Evolutionary conservation across 2,113 vertebrate species (phyloP).

Genomic region (Planiliza haematocheilus): DNA sequence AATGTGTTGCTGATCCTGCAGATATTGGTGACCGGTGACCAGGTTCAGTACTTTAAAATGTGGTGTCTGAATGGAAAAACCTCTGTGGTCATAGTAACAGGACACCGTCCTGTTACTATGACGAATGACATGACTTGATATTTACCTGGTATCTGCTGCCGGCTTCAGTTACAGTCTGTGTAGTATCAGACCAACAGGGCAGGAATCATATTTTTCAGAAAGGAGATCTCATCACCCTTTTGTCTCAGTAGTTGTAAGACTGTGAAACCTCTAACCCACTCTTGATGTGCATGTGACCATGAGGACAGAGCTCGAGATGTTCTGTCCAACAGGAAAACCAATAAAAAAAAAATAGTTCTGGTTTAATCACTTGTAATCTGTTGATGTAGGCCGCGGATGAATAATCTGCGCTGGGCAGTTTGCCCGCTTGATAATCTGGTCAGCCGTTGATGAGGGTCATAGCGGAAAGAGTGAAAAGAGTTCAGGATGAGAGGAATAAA

Average conservation of each 20-base stretch:
- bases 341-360: neutral
- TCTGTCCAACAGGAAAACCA: conserved; percentile 7
- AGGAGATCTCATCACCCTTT: neutral
- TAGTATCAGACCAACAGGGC: no score
- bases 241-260: neutral
- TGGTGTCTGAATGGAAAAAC: no score
- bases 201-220: neutral
- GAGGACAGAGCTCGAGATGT: neutral
- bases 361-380: conserved; percentile 51
- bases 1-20: no score
- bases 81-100: no score
- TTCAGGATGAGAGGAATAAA: conserved; percentile 6
- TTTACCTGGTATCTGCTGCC: no score
- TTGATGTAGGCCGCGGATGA: conserved; percentile 39
- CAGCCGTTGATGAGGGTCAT: neutral
- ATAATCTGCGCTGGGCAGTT: conserved; percentile 57
- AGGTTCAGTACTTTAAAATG: no score
- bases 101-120: no score
- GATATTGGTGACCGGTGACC: no score
- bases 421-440: conserved; percentile 33
- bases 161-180: no score
- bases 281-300: neutral
- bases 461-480: conserved; percentile 15
- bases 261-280: neutral
- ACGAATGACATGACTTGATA: no score